A percentile compares a stretch with the other conserved stretches of the same genome.
phyloP scores from a whole-genome alignment of 2,888 invertebrate genomes.

The Hesperia comma region DNA sequence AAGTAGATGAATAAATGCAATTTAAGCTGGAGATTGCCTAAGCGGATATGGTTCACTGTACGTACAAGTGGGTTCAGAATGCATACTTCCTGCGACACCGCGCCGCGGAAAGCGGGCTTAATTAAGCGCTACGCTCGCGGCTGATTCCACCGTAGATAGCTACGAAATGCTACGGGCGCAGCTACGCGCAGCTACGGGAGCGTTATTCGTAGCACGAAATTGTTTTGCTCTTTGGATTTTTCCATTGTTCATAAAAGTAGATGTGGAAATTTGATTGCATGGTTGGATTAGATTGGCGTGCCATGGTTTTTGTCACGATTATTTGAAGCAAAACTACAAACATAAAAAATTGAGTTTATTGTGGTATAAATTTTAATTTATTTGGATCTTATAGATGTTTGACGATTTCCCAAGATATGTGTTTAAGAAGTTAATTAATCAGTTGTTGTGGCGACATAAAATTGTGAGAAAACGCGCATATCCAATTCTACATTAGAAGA shows the following conservation, averaged over 20 bases:
- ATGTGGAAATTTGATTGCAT: background rate
- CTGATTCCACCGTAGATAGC: conserved; percentile 15
- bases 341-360: no score
- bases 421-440: no score
- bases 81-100: background rate
- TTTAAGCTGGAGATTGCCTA: background rate
- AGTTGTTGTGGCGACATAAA: no score
- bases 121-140: conserved; percentile 16
- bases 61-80: conserved; percentile 1
- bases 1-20: background rate
- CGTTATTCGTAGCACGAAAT: conserved; percentile 2
- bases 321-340: no score
- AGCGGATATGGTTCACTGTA: conserved; percentile 1
- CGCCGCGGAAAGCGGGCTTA: conserved; percentile 15
- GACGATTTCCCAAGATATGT: no score
- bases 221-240: conserved; percentile 2
- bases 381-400: no score
- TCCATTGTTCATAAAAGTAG: background rate
- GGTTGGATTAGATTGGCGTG: background rate
- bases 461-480: no score
- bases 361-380: no score
- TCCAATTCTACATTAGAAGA: no score
- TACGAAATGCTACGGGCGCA: conserved; percentile 8
- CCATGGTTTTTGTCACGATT: background rate
- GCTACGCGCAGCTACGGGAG: no score